phyloP scores from a whole-genome alignment of 2,888 invertebrate species.

The Pycnomerus fuliginosus region DNA sequence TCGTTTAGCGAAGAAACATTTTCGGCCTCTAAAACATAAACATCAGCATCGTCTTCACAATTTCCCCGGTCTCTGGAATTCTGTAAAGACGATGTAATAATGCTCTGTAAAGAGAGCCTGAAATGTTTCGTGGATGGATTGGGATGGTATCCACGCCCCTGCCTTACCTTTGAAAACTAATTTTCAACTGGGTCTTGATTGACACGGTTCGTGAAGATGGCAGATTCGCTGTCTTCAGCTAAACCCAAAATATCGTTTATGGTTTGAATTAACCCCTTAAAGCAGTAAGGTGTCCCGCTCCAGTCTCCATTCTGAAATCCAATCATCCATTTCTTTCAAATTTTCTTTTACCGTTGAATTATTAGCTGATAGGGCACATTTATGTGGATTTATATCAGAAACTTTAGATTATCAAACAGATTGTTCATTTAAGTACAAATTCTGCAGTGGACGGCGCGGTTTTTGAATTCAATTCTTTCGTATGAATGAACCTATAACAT shows the following conservation, averaged over 20 bases:
- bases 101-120: neutral
- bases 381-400: too few species aligned
- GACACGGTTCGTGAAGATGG: too few species aligned
- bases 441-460: neutral
- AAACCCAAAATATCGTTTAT: neutral
- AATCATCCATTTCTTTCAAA: too few species aligned
- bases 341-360: too few species aligned
- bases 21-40: too few species aligned
- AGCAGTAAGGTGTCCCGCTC: too few species aligned
- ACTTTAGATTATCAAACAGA: neutral
- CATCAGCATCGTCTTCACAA: conserved; percentile 2
- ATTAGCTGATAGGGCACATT: too few species aligned
- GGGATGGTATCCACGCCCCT: conserved; percentile 1
- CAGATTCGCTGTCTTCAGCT: neutral
- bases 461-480: neutral
- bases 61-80: neutral
- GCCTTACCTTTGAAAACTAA: neutral
- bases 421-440: neutral
- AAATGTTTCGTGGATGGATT: neutral
- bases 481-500: neutral
- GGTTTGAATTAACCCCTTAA: neutral
- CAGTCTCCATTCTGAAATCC: too few species aligned
- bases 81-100: neutral
- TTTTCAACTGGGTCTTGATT: conserved; percentile 1
- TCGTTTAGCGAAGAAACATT: too few species aligned